Conservation (phyloP, 2,797 vertebrate species). For the Okamejei kenojei region DNA sequence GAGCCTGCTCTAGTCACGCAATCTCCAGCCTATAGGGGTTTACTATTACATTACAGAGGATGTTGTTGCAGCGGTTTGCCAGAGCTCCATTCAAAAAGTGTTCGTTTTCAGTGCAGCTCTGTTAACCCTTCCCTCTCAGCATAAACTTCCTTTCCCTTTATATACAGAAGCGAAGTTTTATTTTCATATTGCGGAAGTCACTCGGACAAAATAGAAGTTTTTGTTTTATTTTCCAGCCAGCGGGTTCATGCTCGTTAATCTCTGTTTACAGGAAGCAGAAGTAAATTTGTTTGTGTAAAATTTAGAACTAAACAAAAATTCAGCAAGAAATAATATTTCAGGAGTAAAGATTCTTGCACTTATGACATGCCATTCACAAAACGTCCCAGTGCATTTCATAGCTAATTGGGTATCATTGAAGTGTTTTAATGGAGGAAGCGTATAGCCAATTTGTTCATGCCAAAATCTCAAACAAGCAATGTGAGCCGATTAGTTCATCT, state of each 20-base stretch:
- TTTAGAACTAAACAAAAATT: not conserved
- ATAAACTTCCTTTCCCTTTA: not conserved
- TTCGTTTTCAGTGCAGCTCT: not conserved
- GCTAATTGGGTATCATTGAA: not conserved
- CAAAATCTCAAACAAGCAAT: not conserved
- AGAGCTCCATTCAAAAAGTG: conserved; percentile 18
- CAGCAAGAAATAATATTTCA: not conserved
- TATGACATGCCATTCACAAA: not conserved
- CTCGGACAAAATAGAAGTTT: not conserved
- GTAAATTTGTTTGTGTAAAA: not conserved
- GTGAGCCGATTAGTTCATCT: not conserved
- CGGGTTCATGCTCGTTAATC: not conserved
- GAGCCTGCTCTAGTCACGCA: conserved; percentile 82
- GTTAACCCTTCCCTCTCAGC: not conserved
- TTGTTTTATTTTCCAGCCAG: not conserved
- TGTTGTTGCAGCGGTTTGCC: conserved; percentile 16
- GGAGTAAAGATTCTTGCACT: not conserved
- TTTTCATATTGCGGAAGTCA: not conserved
- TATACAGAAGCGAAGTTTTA: not conserved
- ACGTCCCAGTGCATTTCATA: not conserved
- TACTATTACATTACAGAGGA: conserved; percentile 45
- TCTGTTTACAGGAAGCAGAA: not conserved
- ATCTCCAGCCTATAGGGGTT: conserved; percentile 55
- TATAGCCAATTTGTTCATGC: not conserved
- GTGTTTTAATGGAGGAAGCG: not conserved